These are phyloP conservation scores for Aphodius granarius DNA, from an alignment of 2,888 invertebrate genomes.

Conservation along the genomic window DNA sequence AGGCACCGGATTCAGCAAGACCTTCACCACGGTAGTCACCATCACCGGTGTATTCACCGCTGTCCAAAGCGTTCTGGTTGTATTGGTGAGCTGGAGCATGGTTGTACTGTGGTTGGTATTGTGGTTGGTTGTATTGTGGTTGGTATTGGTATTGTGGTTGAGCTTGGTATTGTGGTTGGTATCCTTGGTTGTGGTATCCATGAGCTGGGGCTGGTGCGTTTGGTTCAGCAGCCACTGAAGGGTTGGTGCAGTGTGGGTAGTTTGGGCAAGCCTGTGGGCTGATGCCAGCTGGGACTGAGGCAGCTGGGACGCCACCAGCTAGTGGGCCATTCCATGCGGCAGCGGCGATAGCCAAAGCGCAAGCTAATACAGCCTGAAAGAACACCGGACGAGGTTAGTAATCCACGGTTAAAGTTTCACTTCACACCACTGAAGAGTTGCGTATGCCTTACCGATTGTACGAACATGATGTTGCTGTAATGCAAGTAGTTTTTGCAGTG, in stretches of 20 bases:
- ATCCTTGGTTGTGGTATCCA: slow-evolving; percentile 32
- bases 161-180: slow-evolving; percentile 19
- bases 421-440: not conserved
- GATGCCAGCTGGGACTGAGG: slow-evolving; percentile 51
- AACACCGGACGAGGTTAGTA: not conserved
- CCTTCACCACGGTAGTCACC: slow-evolving; percentile 54
- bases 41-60: slow-evolving; percentile 50
- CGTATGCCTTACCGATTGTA: slow-evolving; percentile 51
- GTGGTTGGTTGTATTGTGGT: not conserved
- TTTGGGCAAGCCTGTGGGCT: slow-evolving; percentile 53
- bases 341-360: slow-evolving; percentile 43
- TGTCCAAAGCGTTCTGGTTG: slow-evolving; percentile 43
- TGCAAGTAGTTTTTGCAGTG: slow-evolving; percentile 45
- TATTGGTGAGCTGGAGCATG: slow-evolving; percentile 18
- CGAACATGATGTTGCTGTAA: slow-evolving; percentile 49
- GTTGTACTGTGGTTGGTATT: slow-evolving; percentile 22
- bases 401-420: not conserved
- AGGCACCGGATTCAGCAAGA: slow-evolving; percentile 52
- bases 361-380: slow-evolving; percentile 47
- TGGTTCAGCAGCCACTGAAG: slow-evolving; percentile 50
- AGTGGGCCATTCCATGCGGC: slow-evolving; percentile 51
- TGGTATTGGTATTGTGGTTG: not conserved
- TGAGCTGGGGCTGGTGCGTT: slow-evolving; percentile 38
- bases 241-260: slow-evolving; percentile 52
- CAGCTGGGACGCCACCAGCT: slow-evolving; percentile 51